Evolutionary conservation across 2,113 vertebrate genomes (phyloP), one percentile per base, ranked within the genome.

Genomic region (Procavia capensis): DNA sequence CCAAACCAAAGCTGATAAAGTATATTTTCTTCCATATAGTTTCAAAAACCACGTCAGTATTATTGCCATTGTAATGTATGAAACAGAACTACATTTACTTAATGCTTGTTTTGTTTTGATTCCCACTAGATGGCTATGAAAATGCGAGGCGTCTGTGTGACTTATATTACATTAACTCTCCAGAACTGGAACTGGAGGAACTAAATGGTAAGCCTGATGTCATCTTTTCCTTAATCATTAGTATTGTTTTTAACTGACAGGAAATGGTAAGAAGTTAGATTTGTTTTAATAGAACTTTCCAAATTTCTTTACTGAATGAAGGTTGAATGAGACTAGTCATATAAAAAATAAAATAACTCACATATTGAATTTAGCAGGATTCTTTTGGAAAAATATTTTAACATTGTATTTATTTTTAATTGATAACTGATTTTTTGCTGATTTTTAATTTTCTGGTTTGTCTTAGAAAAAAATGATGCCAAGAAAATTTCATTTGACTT

Each of bases 151-250:
- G 98, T 64, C 99, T 99, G 50, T 99, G 99, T 98, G 99, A 99
- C 96, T 98, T 99, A 8, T 99, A 99, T 98, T 99, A 99, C 96
- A 99, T 99, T 99, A 99, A 99, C 98, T 99, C 99, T 90, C 99
- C 99, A 25, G 99, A 99, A 97, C 98, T 99, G 93, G 88, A 99
- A 54, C 98, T 99, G 96, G 99, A 99, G 96, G 99, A 99, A 98
- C 95, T 99, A 93, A 99, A 99, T 43, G 98, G 99, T 99, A 99
- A 98, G 98, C 95, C 39, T 75, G 50, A 43, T 85, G 85, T 61
- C 45, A 3, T 72, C 66, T 80, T 87, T 94, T 85, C 39, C 84
- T 95, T 43, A 94, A 1, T 95, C 57, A 59, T 82, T 88, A 83
- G 24, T 91, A 8, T 78, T 64, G 31, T 85, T 41, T 85, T 75